Base-by-base conservation (phyloP, 1,140 invertebrate species). In the Drosophila busckii region DNA sequence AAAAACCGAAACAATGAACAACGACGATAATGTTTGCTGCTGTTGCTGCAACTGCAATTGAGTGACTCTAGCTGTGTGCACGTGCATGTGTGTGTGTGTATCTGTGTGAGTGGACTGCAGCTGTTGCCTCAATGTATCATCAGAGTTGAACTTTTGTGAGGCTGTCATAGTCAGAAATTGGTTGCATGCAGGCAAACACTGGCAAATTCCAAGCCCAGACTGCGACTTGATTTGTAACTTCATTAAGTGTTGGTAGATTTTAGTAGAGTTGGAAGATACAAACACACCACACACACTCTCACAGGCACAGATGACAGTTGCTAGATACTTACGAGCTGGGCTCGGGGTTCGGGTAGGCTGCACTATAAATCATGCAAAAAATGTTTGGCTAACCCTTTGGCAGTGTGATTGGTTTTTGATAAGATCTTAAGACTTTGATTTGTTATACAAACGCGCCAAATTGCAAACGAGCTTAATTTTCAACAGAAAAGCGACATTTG, bases 51-150 rank as follows among this genome's bases (percentile, higher is more conserved):
- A 76, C 71, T 76, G 71, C 71, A 76, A 70, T 76, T 64, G 70
- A 64, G 46, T 37, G 61, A 42, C 19, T 29, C 50, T 19, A 25
- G 37, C 40, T 46, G 25, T 15, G 42, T 42, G 25, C 2, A 19
- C 29, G 41, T 28, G 12, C 31, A 8, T 35, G 22, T 22, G 41
- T 45, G 12, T 50, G 17, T 46, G 5, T 54, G 49, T 17, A 28
- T 25, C 3, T 50, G 35, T 69, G 44, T 63, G 42, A 58, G 37
- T 46, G 41, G 65, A 75, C 64, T 82, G 76, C 75, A 82, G 59
- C 75, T 66, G 48, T 70, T 63, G 75, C 58, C 63, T 82, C 73
- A 80, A 80, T 80, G 73, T 80, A 80, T 80, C 75, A 80, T 80
- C 75, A 68, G 40, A 60, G 75, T 56, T 73, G 75, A 80, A 73